Base-by-base conservation (phyloP, 2,113 vertebrate genomes). In the Camelus dromedarius region DNA sequence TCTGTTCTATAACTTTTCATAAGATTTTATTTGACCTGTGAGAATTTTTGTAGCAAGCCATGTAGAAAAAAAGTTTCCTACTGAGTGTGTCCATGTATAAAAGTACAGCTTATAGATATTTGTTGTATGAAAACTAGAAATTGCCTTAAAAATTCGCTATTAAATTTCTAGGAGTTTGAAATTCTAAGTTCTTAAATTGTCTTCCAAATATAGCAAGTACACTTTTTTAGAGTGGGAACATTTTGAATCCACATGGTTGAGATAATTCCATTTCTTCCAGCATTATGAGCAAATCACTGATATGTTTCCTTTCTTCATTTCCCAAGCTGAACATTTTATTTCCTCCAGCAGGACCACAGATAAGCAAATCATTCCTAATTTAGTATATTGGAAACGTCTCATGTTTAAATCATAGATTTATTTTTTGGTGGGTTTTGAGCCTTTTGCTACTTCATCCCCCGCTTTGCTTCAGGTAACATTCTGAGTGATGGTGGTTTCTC, bases 251-350 rank as follows among this genome's bases (percentile, higher is more conserved):
- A 72, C 48, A n/a, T 60, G 54, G n/a, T 88, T 96, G 48, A 77
- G 72, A 88, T 85, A 77, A 95, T 95, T 95, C 38, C 66, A 64
- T 95, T 93, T 93, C 60, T 95, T 50, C 54, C 54, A 89, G 83
- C 58, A 32, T 89, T 90, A 81, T 92, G 84, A 80, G 35, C 48
- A 87, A 91, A 97, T 91, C 76, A 89, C 69, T 80, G 72, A 58
- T 83, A 70, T 58, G 95, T 76, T 96, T 95, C 46, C 83, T 96
- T 81, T 69, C 64, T 58, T 97, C 70, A 69, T 90, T 97, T 97
- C 66, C 87, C 67, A 92, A 67, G 86, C 66, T 91, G 76, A 93
- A 16, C 79, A 96, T 96, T 93, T 89, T 83, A 92, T 87, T 87
- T 93, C 60, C 42, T 95, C 79, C 80, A 90, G 54, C 54, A 81